These are phyloP conservation scores for Trogon melanurus DNA, from an alignment of 2,113 vertebrate species.

Conservation along the genomic window DNA sequence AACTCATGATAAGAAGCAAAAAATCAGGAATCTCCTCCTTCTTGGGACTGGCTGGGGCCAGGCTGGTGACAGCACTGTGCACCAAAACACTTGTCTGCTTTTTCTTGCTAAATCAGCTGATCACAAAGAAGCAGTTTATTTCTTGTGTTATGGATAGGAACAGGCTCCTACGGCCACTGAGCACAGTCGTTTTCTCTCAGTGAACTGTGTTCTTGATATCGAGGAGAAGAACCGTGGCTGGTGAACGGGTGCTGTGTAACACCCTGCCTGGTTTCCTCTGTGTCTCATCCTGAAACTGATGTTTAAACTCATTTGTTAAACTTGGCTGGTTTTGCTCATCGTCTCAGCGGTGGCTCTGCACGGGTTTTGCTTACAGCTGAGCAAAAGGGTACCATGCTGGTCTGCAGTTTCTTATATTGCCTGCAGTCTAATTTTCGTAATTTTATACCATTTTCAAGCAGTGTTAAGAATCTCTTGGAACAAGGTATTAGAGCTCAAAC, in stretches of 20 bases:
- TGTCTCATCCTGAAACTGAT: not conserved
- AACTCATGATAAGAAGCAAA: not conserved
- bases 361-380: not conserved
- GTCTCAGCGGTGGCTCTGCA: not conserved
- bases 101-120: not conserved
- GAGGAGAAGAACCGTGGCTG: not conserved
- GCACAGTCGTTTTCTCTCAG: not conserved
- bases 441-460: not conserved
- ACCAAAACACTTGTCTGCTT: not conserved
- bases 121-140: not conserved
- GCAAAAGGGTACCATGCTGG: not conserved
- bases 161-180: not conserved
- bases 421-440: not conserved
- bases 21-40: not conserved
- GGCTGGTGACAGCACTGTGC: not conserved
- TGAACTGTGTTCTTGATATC: not conserved
- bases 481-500: not conserved
- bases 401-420: not conserved
- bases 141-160: not conserved
- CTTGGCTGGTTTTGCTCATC: not conserved
- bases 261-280: not conserved
- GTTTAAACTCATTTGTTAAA: constrained; percentile 9
- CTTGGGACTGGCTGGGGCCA: not conserved
- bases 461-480: not conserved
- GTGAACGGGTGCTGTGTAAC: constrained; percentile 4